Evolutionary conservation across 2,797 vertebrate species (phyloP).

Genomic region (Ispidina lecontei): DNA sequence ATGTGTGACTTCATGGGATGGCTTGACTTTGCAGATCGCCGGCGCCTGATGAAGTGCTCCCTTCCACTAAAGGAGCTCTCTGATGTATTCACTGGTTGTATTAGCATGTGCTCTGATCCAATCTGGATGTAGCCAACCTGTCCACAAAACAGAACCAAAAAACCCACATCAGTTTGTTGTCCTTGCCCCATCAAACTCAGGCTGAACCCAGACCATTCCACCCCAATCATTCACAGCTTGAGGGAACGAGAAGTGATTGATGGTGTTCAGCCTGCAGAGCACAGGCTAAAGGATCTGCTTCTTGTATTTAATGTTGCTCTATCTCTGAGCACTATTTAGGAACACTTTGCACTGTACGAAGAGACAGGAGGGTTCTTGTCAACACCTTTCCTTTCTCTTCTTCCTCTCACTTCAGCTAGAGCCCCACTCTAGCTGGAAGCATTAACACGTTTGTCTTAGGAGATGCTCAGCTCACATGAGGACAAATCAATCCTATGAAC

Average conservation of each 20-base stretch:
- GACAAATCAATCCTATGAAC: not conserved
- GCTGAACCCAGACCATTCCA: not conserved
- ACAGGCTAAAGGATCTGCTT: not conserved
- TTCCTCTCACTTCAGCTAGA: not conserved
- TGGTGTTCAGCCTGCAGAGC: not conserved
- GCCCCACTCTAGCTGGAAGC: not conserved
- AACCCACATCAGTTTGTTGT: not conserved
- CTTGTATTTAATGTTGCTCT: not conserved
- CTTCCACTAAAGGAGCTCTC: slow-evolving; percentile 80
- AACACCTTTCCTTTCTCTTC: not conserved
- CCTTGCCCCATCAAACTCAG: not conserved
- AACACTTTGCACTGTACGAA: not conserved
- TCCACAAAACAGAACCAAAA: slow-evolving; percentile 22
- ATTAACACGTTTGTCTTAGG: fast-evolving
- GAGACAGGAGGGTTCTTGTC: not conserved
- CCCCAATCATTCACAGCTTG: not conserved
- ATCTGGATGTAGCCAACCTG: slow-evolving; percentile 90
- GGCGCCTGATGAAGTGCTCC: slow-evolving; percentile 83
- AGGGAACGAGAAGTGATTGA: not conserved
- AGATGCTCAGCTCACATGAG: not conserved
- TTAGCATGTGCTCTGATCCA: slow-evolving; percentile 86
- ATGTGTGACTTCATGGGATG: not conserved
- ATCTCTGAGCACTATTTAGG: not conserved
- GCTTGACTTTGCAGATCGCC: slow-evolving; percentile 61
- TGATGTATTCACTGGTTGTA: slow-evolving; percentile 84